phyloP scores from a whole-genome alignment of 37 sponge, comb jelly and placozoan species.

The Ephydatia muelleri region DNA sequence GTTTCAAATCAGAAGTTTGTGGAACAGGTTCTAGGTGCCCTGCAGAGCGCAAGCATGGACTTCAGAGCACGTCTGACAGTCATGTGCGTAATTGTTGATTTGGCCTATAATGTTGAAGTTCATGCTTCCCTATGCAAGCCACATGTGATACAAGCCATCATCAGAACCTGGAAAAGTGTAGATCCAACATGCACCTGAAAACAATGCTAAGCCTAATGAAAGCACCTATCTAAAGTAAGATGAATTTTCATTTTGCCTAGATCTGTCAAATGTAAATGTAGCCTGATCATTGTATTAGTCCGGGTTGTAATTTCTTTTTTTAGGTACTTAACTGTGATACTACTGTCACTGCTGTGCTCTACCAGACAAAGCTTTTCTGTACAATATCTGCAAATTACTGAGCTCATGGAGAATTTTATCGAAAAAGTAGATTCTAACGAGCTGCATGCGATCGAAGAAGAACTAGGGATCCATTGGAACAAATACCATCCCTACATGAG shows the following conservation, averaged over 20 bases:
- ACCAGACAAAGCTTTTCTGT: neutral
- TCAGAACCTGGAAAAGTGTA: conserved; percentile 10
- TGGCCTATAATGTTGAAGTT: conserved; percentile 31
- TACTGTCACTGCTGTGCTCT: conserved; percentile 13
- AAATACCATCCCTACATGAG: conserved; percentile 12
- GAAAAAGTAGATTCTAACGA: neutral
- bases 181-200: neutral
- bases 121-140: conserved; percentile 23
- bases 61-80: neutral
- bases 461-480: conserved; percentile 29
- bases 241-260: neutral
- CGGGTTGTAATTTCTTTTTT: neutral
- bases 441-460: conserved; percentile 1
- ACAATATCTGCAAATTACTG: neutral
- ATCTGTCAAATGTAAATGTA: neutral
- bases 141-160: conserved; percentile 12
- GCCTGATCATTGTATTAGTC: neutral
- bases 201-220: neutral
- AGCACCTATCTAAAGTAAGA: neutral
- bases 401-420: conserved; percentile 25
- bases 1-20: neutral
- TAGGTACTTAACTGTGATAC: conserved; percentile 26
- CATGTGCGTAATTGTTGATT: neutral
- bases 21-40: neutral
- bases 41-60: neutral